Conservation (phyloP, 2,113 vertebrate species). For the Leptodactylus fuscus region DNA sequence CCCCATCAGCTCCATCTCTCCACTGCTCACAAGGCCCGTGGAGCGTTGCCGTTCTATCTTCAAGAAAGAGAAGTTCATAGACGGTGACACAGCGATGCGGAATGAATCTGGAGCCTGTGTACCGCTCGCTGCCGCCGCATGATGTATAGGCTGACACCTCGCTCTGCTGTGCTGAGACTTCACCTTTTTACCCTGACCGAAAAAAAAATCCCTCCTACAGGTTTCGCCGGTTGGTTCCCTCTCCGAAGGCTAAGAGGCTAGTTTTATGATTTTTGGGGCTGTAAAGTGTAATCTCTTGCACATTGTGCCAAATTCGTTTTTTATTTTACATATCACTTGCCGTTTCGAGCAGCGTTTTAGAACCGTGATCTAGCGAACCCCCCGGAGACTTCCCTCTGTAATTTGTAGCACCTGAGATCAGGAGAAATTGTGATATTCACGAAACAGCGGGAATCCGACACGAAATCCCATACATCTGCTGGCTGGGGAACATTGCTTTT, state of each 20-base stretch:
- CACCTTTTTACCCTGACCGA: constrained; percentile 38
- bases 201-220: background rate
- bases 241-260: background rate
- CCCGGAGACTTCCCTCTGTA: background rate
- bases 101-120: constrained; percentile 26
- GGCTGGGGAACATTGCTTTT: constrained; percentile 20
- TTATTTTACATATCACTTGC: constrained; percentile 5
- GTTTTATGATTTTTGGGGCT: constrained; percentile 7
- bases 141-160: constrained; percentile 31
- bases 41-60: constrained; percentile 55
- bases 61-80: constrained; percentile 49
- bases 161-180: constrained; percentile 14
- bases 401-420: constrained; percentile 28
- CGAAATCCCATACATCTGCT: constrained; percentile 24
- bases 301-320: background rate
- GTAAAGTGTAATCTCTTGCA: background rate
- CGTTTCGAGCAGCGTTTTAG: background rate
- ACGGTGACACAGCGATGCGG: constrained; percentile 26
- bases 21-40: constrained; percentile 41
- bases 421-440: constrained; percentile 28
- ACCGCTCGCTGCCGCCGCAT: background rate
- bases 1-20: constrained; percentile 51
- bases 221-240: background rate
- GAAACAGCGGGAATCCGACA: background rate
- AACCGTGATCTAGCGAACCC: background rate